Evolutionary conservation across 2,888 invertebrate species (phyloP), one percentile per base, ranked within the genome.

Genomic region (Meghimatium bilineatum): DNA sequence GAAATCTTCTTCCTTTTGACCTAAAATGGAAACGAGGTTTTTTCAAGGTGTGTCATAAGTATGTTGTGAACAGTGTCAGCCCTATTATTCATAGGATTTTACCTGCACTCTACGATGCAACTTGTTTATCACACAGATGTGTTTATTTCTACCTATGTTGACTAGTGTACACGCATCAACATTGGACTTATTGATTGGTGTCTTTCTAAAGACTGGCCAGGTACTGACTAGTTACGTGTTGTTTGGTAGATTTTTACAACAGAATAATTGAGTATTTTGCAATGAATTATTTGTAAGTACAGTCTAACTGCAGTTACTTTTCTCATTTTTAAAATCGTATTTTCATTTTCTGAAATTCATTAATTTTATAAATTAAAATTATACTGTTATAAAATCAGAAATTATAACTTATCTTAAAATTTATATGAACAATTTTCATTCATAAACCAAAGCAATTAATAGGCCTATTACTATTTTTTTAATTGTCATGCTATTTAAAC

Each of bases 1-100:
- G 32, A 36, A 76, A n/a, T n/a, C n/a, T n/a, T 17, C n/a, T 32
- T 76, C 60, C 10, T 26, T 77, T 63, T 67, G 78, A 66, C 78
- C 78, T 63, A 67, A 66, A 66, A 63, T 38, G 32, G 67, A 20
- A 23, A 67, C 38, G 34, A 67, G 67, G 52, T 29, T 32, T n/a
- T 69, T 34, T 74, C 0, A 34, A 74, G 82, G 63, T 69, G 52
- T 76, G 76, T 77, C 36, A 14, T 74, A 14, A 26, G 49, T 74
- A 14, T 52, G 29, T 74, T 74, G 52, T 32, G 5, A 74, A 17
- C 23, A 44, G 49, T 44, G 36, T 34, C 23, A 26, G 36, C 34
- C 36, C 10, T 44, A n/a, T 72, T 44, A 44, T 72, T 74, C 20
- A 74, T 3, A 20, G 3, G 44, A 26, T 29, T n/a, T n/a, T n/a